These are phyloP conservation scores for Colius striatus DNA, from an alignment of 2,113 vertebrate genomes.

Conservation along the genomic window DNA sequence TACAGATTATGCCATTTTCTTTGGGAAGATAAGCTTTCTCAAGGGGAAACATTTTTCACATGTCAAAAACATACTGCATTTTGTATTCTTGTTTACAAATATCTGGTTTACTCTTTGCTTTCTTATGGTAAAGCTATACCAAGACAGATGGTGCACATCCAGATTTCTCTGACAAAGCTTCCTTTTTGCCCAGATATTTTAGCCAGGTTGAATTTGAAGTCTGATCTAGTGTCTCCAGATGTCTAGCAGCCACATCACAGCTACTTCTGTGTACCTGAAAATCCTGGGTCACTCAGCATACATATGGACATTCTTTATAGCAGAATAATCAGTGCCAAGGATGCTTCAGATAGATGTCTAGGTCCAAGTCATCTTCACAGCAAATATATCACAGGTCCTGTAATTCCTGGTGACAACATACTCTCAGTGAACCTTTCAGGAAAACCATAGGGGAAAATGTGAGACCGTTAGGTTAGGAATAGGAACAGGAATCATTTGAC, in stretches of 20 bases:
- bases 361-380: background rate
- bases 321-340: background rate
- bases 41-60: background rate
- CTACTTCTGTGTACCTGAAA: background rate
- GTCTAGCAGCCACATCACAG: background rate
- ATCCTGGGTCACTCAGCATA: background rate
- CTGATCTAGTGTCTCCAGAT: constrained; percentile 12
- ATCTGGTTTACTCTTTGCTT: background rate
- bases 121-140: background rate
- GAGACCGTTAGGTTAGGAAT: background rate
- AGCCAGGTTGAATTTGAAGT: constrained; percentile 10
- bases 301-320: background rate
- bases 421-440: background rate
- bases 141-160: background rate
- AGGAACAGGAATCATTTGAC: background rate
- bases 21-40: background rate
- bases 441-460: background rate
- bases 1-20: background rate
- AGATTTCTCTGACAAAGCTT: background rate
- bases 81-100: background rate
- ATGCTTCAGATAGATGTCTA: background rate
- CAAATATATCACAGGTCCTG: background rate
- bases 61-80: background rate
- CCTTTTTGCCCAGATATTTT: background rate
- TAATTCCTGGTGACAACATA: background rate